Evolutionary conservation across 2,888 invertebrate species (phyloP).

Genomic region (Nematopogon swammerdamellus): DNA sequence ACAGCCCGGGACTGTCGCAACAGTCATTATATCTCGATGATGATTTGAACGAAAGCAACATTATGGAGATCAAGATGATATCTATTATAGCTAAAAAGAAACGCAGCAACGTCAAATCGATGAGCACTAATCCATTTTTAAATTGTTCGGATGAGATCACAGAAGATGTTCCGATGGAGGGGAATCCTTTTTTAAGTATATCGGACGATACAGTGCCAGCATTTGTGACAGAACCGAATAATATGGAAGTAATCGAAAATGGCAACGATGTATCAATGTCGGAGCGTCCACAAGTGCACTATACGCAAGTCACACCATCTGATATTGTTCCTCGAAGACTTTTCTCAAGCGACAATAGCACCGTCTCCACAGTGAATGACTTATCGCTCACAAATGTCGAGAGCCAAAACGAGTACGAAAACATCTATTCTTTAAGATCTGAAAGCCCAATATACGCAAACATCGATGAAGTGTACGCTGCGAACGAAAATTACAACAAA

Average conservation of each 20-base stretch:
- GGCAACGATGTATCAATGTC: not conserved
- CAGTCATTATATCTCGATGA: conserved; percentile 43
- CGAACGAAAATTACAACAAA: conserved; percentile 30
- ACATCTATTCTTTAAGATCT: conserved; percentile 31
- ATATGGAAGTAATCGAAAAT: not conserved
- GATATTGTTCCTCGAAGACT: conserved; percentile 32
- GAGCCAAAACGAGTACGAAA: conserved; percentile 34
- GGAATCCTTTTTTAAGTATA: conserved; percentile 33
- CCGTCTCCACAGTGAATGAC: conserved; percentile 43
- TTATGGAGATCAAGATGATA: conserved; percentile 53
- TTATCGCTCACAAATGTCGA: conserved; percentile 19
- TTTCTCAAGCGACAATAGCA: conserved; percentile 38
- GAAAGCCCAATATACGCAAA: conserved; percentile 45
- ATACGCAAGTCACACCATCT: conserved; percentile 3
- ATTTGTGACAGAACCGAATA: too few relatives aligned
- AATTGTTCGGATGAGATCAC: conserved; percentile 21
- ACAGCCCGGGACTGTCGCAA: conserved; percentile 36
- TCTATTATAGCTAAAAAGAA: conserved; percentile 46
- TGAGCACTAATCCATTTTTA: conserved; percentile 44
- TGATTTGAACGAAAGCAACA: conserved; percentile 51
- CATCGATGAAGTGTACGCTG: conserved; percentile 21
- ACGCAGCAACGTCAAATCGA: conserved; percentile 21
- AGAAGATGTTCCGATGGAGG: conserved; percentile 13
- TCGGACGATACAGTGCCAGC: not conserved
- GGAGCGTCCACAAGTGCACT: not conserved